Evolutionary conservation across 2,113 vertebrate genomes (phyloP).

Genomic region (Boulengeromyrus knoepffleri): DNA sequence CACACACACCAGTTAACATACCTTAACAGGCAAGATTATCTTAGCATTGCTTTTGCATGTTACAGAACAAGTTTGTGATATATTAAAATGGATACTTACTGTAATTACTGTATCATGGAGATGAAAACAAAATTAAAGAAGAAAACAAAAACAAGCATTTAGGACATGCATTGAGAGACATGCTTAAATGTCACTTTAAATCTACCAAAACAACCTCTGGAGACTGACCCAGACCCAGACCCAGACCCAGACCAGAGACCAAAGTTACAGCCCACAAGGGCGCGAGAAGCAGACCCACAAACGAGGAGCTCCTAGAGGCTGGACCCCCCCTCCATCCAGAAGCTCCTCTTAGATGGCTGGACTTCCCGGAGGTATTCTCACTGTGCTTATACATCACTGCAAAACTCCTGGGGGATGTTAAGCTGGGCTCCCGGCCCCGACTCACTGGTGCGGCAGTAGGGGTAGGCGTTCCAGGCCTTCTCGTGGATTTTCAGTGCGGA

Average conservation of each 20-base stretch:
- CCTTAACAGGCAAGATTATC: neutral
- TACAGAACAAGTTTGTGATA: neutral
- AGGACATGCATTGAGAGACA: neutral
- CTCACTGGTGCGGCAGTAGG: slow-evolving; percentile 89
- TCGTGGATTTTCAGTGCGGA: slow-evolving; percentile 83
- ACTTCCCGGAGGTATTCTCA: neutral
- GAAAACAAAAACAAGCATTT: neutral
- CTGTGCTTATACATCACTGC: neutral
- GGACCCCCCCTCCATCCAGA: neutral
- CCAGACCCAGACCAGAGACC: neutral
- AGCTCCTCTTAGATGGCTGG: neutral
- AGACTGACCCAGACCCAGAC: neutral
- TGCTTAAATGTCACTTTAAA: neutral
- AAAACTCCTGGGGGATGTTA: neutral
- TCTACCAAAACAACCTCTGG: neutral
- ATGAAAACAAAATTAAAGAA: neutral
- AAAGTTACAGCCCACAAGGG: neutral
- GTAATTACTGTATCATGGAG: slow-evolving; percentile 15
- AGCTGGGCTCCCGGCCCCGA: neutral
- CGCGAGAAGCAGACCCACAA: neutral
- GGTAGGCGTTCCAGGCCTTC: slow-evolving; percentile 97
- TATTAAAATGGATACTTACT: slow-evolving; percentile 13
- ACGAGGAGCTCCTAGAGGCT: neutral
- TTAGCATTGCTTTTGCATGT: neutral
- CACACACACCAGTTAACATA: neutral